A percentile compares a stretch with the other conserved stretches of the same genome.
Evolutionary conservation across 2,888 invertebrate genomes (phyloP).

Genomic region (Watsonalla cultraria): DNA sequence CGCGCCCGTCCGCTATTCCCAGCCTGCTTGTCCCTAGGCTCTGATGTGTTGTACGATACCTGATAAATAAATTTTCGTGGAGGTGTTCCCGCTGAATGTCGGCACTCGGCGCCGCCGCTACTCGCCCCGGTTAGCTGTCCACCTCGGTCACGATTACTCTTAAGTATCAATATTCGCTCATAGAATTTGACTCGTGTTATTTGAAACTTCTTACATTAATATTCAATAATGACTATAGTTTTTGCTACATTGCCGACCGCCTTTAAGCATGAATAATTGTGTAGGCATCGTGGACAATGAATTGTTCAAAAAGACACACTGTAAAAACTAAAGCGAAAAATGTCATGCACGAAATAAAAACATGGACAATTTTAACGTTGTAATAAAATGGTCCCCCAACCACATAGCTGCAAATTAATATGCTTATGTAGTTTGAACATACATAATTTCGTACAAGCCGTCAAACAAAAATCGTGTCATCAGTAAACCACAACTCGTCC

Average conservation of each 20-base stretch:
- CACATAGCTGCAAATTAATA: neutral
- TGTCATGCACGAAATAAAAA: no score
- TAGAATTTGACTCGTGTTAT: conserved; percentile 8
- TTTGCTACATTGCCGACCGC: neutral
- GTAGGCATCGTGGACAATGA: neutral
- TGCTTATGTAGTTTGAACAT: neutral
- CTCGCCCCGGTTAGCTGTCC: conserved; percentile 48
- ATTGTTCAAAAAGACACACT: neutral
- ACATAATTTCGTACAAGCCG: conserved; percentile 9
- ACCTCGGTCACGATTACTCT: conserved; percentile 47
- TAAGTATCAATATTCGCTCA: conserved; percentile 48
- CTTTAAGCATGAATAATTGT: neutral
- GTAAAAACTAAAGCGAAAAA: no score
- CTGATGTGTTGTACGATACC: conserved; percentile 52
- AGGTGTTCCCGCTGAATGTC: conserved; percentile 45
- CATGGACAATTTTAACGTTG: no score
- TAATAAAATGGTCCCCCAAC: neutral
- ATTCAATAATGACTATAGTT: neutral
- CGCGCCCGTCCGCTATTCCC: conserved; percentile 55
- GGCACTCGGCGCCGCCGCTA: conserved; percentile 40
- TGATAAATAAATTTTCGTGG: conserved; percentile 62
- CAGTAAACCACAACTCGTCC: conserved; percentile 53
- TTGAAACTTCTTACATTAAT: neutral
- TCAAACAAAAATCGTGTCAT: conserved; percentile 35
- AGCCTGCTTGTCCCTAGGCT: conserved; percentile 53